These are phyloP conservation scores for Eumaeus atala DNA, from an alignment of 1,140 invertebrate genomes.

Conservation along the genomic window DNA sequence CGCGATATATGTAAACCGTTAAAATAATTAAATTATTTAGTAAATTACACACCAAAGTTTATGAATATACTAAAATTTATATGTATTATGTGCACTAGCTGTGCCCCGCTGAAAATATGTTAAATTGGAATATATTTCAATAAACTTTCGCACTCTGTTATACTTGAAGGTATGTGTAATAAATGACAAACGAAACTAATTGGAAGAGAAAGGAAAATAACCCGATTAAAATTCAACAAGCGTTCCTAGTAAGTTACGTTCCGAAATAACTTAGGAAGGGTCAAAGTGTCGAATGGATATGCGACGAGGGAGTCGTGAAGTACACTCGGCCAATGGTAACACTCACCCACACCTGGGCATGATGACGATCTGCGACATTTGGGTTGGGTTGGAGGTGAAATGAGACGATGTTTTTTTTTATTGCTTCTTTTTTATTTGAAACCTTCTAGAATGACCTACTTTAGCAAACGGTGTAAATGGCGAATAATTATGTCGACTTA, in stretches of 20 bases:
- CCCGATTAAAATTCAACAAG: constrained; percentile 5
- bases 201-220: neutral
- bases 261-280: constrained; percentile 8
- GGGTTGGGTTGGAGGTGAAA: neutral
- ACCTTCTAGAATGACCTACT: no score
- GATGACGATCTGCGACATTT: neutral
- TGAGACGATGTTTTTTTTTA: neutral
- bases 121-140: no score
- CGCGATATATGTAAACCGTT: no score
- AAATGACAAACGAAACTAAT: neutral
- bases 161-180: neutral
- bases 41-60: no score
- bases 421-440: no score
- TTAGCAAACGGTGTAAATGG: no score
- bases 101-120: no score
- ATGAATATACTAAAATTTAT: no score
- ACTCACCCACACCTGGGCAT: neutral
- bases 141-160: no score
- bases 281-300: constrained; percentile 1
- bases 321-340: neutral
- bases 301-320: constrained; percentile 5
- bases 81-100: no score
- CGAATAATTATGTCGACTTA: no score
- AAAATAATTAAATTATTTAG: no score
- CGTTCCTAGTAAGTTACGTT: constrained; percentile 11